phyloP scores from a whole-genome alignment of 2,113 vertebrate species.

The Lipophrys pholis region DNA sequence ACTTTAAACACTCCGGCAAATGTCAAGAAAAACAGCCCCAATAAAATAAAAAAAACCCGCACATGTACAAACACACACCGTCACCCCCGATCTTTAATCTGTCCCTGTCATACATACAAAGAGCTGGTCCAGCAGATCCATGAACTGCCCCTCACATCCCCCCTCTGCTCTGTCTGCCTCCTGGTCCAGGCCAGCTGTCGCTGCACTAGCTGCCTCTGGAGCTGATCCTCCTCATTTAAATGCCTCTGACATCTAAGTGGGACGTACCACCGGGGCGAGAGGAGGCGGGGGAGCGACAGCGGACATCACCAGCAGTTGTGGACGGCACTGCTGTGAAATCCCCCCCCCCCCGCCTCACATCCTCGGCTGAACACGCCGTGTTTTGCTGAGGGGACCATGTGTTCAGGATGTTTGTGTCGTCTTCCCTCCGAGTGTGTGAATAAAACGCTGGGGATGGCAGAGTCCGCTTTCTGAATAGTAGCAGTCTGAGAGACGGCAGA shows the following conservation, averaged over 20 bases:
- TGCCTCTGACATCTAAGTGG: conserved; percentile 83
- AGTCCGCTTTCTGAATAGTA: conserved; percentile 24
- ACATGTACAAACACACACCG: conserved; percentile 43
- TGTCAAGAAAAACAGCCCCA: conserved; percentile 42
- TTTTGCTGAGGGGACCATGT: conserved; percentile 70
- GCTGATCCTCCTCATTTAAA: conserved; percentile 83
- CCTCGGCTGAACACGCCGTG: conserved; percentile 19
- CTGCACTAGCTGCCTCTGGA: conserved; percentile 78
- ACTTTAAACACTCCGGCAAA: conserved; percentile 46
- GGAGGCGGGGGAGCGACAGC: conserved; percentile 52
- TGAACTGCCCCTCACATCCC: conserved; percentile 73
- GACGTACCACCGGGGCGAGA: conserved; percentile 76
- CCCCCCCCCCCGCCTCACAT: conserved; percentile 27
- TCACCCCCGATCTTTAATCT: conserved; percentile 52
- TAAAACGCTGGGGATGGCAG: conserved; percentile 39
- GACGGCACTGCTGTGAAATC: conserved; percentile 28
- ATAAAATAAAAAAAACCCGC: conserved; percentile 18
- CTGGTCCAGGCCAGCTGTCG: conserved; percentile 83
- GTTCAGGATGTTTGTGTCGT: conserved; percentile 60
- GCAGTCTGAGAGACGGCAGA: conserved; percentile 41
- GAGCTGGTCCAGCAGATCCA: conserved; percentile 78
- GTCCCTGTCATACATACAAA: conserved; percentile 80
- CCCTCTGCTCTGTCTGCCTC: conserved; percentile 72
- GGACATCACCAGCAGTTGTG: conserved; percentile 22
- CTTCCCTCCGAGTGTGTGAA: conserved; percentile 32